These are phyloP conservation scores for Gymnoscopelus microlampas DNA, from an alignment of 2,797 vertebrate genomes.

Conservation along the genomic window DNA sequence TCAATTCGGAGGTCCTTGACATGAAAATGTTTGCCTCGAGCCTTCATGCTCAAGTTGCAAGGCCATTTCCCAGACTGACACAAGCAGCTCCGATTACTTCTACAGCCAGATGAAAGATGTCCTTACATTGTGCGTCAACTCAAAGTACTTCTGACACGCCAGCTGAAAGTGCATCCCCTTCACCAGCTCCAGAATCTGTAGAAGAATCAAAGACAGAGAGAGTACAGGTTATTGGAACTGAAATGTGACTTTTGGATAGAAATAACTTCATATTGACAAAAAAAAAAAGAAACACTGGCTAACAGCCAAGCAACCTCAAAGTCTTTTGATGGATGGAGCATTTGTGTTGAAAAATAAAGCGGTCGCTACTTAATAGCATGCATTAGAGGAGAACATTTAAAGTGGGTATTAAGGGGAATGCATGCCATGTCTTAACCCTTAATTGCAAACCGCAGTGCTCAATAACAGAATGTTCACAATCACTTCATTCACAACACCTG, in stretches of 20 bases:
- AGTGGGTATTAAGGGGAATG: no score
- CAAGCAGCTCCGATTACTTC: slow-evolving; percentile 38
- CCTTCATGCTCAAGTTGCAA: slow-evolving; percentile 45
- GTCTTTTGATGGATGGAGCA: no score
- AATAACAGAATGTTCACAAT: no score
- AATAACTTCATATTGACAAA: slow-evolving; percentile 11
- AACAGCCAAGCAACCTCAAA: no score
- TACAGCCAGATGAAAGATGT: slow-evolving; percentile 56
- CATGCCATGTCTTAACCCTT: no score
- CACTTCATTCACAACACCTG: no score
- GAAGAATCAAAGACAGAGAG: slow-evolving; percentile 26
- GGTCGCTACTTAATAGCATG: no score
- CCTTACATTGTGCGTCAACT: slow-evolving; percentile 95
- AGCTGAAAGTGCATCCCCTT: slow-evolving; percentile 98
- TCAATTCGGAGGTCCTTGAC: no score
- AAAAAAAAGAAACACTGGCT: no score
- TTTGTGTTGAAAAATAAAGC: no score
- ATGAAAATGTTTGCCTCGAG: background rate
- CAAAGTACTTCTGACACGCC: slow-evolving; percentile 99
- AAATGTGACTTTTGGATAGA: background rate
- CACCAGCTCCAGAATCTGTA: slow-evolving; percentile 93
- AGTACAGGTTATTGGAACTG: background rate
- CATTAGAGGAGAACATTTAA: no score
- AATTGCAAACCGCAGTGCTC: no score
- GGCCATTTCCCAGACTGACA: slow-evolving; percentile 42